A percentile compares a stretch with the other conserved stretches of the same genome.
Conservation (phyloP, 2,888 invertebrate species). For the Cerastis rubricosa region DNA sequence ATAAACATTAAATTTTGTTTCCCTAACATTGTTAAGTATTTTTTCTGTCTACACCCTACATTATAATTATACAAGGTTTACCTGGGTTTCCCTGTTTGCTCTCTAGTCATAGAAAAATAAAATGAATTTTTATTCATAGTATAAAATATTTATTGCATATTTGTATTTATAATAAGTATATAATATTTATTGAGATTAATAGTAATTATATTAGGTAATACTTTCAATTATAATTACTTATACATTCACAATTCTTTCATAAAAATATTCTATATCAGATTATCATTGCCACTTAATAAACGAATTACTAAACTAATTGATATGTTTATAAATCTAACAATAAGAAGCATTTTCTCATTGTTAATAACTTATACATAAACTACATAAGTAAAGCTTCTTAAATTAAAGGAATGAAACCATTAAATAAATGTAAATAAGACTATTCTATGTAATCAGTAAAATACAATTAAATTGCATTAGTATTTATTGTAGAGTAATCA, state of each 20-base stretch:
- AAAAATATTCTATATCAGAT: slow-evolving; percentile 32
- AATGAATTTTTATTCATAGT: slow-evolving; percentile 40
- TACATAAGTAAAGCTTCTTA: slow-evolving; percentile 57
- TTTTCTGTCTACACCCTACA: background rate
- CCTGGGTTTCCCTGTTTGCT: background rate
- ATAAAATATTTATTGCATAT: slow-evolving; percentile 54
- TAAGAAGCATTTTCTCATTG: slow-evolving; percentile 42
- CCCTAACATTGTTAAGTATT: background rate
- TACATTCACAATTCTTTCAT: slow-evolving; percentile 35
- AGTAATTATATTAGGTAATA: slow-evolving; percentile 20
- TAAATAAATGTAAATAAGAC: slow-evolving; percentile 38
- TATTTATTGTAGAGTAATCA: slow-evolving; percentile 38
- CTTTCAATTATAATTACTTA: slow-evolving; percentile 41
- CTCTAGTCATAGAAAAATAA: slow-evolving; percentile 40
- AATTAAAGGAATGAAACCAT: slow-evolving; percentile 68
- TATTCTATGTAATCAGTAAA: slow-evolving; percentile 36
- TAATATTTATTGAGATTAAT: slow-evolving; percentile 59
- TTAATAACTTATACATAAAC: slow-evolving; percentile 42
- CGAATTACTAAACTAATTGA: slow-evolving; percentile 47
- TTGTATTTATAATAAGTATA: slow-evolving; percentile 33
- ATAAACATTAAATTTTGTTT: background rate
- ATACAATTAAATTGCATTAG: slow-evolving; percentile 45
- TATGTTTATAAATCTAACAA: slow-evolving; percentile 58
- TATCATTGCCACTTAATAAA: slow-evolving; percentile 3
- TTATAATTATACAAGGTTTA: background rate